phyloP scores from a whole-genome alignment of 1,140 invertebrate species.

The Drosophila bipectinata region DNA sequence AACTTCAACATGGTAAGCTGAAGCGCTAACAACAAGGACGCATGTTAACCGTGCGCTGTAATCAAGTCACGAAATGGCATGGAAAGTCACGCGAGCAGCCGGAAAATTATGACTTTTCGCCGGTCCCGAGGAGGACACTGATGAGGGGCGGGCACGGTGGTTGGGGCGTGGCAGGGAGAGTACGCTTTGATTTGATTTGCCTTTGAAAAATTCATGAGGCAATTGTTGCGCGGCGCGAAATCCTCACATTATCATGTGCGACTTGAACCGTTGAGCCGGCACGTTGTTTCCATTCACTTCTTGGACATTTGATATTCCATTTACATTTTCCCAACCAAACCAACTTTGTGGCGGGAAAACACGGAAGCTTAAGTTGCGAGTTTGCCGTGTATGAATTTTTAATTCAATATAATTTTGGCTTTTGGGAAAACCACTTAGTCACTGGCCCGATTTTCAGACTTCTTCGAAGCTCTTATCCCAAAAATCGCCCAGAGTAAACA shows the following conservation, averaged over 20 bases:
- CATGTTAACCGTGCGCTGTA: conserved; percentile 58
- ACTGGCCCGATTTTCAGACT: conserved; percentile 13
- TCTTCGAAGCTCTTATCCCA: neutral
- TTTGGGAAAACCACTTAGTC: conserved; percentile 31
- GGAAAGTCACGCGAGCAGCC: conserved; percentile 71
- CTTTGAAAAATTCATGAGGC: conserved; percentile 74
- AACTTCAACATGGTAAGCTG: neutral
- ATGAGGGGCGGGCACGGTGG: conserved; percentile 32
- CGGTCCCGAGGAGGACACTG: conserved; percentile 19
- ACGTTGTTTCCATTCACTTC: conserved; percentile 27
- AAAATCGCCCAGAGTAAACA: neutral
- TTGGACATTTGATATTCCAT: conserved; percentile 49
- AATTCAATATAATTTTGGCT: conserved; percentile 23
- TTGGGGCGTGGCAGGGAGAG: conserved; percentile 32
- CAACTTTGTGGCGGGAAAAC: conserved; percentile 12
- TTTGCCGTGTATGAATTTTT: conserved; percentile 26
- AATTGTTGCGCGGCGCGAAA: conserved; percentile 60
- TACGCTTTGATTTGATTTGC: conserved; percentile 69
- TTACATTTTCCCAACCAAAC: conserved; percentile 15
- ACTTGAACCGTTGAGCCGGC: conserved; percentile 35
- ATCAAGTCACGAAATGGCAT: conserved; percentile 74
- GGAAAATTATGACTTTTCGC: conserved; percentile 71
- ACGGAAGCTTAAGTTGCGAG: neutral
- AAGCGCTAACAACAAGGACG: conserved; percentile 40
- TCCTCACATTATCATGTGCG: conserved; percentile 55